A percentile compares a stretch with the other conserved stretches of the same genome.
These are phyloP conservation scores for Semicossyphus pulcher DNA, from an alignment of 2,113 vertebrate species.

Conservation along the genomic window DNA sequence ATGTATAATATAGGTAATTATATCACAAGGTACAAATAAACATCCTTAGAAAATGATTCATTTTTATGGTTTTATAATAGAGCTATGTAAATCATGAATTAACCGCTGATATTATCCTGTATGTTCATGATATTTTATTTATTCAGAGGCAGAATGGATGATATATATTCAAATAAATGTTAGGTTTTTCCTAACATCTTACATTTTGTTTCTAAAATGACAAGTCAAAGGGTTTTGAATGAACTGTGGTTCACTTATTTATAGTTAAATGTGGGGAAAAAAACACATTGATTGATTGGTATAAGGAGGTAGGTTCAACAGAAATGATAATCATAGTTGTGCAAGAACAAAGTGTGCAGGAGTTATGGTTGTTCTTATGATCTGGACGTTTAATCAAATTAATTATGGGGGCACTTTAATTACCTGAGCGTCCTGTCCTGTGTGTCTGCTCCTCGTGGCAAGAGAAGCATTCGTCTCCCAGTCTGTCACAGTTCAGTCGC, in stretches of 20 bases:
- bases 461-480: constrained; percentile 35
- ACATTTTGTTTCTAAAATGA: constrained; percentile 27
- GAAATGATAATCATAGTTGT: constrained; percentile 1
- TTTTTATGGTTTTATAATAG: constrained; percentile 70
- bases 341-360: neutral
- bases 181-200: constrained; percentile 42
- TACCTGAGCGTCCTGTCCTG: constrained; percentile 3
- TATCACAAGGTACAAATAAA: constrained; percentile 82
- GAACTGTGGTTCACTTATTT: neutral
- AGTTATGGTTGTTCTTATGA: constrained; percentile 25
- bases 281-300: no score
- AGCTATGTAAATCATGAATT: constrained; percentile 37
- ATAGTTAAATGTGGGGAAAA: no score
- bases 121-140: constrained; percentile 60
- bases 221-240: constrained; percentile 14
- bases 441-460: constrained; percentile 8
- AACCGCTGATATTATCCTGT: constrained; percentile 49
- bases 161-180: constrained; percentile 67
- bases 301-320: constrained; percentile 1
- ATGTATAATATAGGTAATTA: constrained; percentile 77
- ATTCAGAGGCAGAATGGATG: constrained; percentile 55
- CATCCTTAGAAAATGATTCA: constrained; percentile 67
- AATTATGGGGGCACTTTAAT: neutral
- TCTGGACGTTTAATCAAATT: constrained; percentile 22
- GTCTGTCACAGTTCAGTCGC: constrained; percentile 43